Conservation (phyloP, 2,888 invertebrate genomes). For the Stratiomys singularior region DNA sequence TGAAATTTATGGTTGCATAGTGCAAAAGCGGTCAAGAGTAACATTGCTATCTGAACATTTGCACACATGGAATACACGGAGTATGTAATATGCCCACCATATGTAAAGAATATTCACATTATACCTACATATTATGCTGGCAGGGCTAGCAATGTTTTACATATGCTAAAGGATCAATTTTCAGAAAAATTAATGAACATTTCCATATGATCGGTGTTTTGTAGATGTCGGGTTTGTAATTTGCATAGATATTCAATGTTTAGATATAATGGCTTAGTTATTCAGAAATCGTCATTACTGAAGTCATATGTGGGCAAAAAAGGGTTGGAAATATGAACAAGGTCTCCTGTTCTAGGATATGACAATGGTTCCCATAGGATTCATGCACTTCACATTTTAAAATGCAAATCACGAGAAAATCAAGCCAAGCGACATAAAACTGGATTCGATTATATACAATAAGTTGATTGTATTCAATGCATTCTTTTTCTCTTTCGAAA, state of each 20-base stretch:
- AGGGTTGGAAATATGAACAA: not conserved
- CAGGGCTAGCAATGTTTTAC: not conserved
- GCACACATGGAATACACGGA: not conserved
- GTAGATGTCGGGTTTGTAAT: not conserved
- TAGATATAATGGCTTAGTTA: too few relatives aligned
- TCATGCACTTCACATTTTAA: not conserved
- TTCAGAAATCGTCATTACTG: not conserved
- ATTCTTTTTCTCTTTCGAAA: too few relatives aligned
- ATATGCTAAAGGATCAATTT: constrained; percentile 9
- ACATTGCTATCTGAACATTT: constrained; percentile 18
- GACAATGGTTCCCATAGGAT: not conserved
- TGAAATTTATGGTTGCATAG: constrained; percentile 33
- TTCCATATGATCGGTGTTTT: constrained; percentile 20
- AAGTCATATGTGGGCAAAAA: not conserved
- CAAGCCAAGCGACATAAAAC: not conserved
- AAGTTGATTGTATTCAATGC: too few relatives aligned
- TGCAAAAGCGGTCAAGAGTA: constrained; percentile 40
- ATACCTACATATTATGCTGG: not conserved
- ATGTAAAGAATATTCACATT: not conserved
- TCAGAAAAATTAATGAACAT: constrained; percentile 24
- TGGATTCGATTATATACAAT: not conserved
- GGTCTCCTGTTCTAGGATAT: not conserved
- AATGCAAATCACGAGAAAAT: not conserved
- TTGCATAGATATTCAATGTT: too few relatives aligned
- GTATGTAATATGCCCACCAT: not conserved